Percentiles rank a stretch among this genome's conserved stretches.
phyloP scores from a whole-genome alignment of 2,113 vertebrate species.

The Mastomys natalensis region DNA sequence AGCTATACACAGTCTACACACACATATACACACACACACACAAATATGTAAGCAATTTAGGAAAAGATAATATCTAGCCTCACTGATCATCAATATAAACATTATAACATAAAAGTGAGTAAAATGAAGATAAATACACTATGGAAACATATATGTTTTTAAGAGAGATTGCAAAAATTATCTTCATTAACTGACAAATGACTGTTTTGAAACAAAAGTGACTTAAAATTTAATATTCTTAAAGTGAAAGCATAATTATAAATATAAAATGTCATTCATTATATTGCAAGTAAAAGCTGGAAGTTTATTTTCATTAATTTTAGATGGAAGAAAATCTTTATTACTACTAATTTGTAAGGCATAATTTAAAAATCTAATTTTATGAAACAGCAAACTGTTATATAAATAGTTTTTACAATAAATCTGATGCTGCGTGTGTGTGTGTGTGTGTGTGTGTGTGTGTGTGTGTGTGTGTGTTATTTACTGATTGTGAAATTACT shows the following conservation, averaged over 20 bases:
- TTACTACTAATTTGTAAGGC: neutral
- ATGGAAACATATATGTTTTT: neutral
- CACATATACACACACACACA: neutral
- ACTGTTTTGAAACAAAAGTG: neutral
- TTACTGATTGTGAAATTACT: neutral
- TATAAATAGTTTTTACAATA: neutral
- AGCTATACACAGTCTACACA: neutral
- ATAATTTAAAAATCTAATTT: slow-evolving; percentile 32
- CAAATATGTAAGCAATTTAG: neutral
- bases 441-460: no score
- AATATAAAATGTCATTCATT: neutral
- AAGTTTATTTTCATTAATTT: neutral
- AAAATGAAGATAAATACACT: neutral
- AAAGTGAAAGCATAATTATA: neutral
- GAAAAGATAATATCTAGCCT: neutral
- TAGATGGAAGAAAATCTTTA: neutral
- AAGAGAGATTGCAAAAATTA: neutral
- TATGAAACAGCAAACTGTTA: neutral
- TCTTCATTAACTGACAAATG: neutral
- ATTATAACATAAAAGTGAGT: neutral
- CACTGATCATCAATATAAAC: neutral
- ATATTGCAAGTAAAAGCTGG: neutral
- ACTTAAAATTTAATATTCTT: neutral
- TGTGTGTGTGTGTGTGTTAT: no score
- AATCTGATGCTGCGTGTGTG: neutral